Evolutionary conservation across 2,113 vertebrate genomes (phyloP).

Genomic region (Istiophorus platypterus): DNA sequence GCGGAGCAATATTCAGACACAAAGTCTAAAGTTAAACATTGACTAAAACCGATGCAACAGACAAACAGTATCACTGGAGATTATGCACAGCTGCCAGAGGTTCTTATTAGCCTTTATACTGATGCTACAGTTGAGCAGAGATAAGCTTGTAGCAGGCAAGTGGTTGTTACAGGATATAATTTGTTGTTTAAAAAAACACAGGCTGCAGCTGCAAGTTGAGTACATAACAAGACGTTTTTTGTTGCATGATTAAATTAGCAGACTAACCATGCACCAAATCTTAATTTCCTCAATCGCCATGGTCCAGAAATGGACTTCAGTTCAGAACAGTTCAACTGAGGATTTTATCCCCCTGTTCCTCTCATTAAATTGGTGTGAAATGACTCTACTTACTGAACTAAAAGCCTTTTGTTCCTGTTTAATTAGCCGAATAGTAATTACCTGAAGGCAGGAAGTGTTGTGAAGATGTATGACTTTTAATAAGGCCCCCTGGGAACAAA

Average conservation of each 20-base stretch:
- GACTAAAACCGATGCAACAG: conserved; percentile 31
- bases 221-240: conserved; percentile 3
- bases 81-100: conserved; percentile 34
- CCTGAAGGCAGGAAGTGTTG: conserved; percentile 58
- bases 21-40: conserved; percentile 53
- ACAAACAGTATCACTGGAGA: conserved; percentile 7
- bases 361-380: conserved; percentile 27
- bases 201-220: conserved; percentile 16
- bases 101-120: conserved; percentile 11
- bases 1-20: conserved; percentile 23
- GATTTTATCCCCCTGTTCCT: not conserved
- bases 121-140: conserved; percentile 15
- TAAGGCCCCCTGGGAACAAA: conserved; percentile 68
- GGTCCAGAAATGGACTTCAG: not conserved
- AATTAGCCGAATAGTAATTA: conserved; percentile 65
- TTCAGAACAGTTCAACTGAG: not conserved
- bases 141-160: conserved; percentile 5
- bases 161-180: conserved; percentile 35
- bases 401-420: conserved; percentile 58
- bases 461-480: conserved; percentile 70
- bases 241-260: conserved; percentile 23
- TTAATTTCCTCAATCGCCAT: not conserved
- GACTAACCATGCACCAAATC: not conserved
- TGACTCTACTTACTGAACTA: conserved; percentile 31
- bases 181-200: conserved; percentile 1